A percentile compares a stretch with the other conserved stretches of the same genome.
These are phyloP conservation scores for Cheilosia soror DNA, from an alignment of 2,888 invertebrate genomes.

Conservation along the genomic window DNA sequence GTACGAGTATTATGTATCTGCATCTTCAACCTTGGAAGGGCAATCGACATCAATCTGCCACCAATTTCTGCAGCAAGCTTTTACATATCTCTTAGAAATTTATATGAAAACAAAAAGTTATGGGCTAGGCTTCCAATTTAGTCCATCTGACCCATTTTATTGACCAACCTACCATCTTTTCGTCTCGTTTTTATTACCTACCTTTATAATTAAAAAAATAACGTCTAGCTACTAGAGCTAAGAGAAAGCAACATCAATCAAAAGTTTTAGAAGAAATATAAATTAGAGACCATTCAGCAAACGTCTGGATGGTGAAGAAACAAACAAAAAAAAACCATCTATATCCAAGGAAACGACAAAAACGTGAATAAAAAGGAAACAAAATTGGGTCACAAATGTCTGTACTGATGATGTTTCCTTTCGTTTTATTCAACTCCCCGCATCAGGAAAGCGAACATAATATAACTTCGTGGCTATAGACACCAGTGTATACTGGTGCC, in stretches of 20 bases:
- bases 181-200: too few relatives aligned
- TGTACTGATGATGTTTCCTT: conserved; percentile 59
- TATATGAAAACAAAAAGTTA: too few relatives aligned
- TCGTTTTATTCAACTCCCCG: conserved; percentile 48
- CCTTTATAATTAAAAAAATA: too few relatives aligned
- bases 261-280: conserved; percentile 7
- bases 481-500: background rate
- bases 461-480: background rate
- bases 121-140: too few relatives aligned
- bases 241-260: background rate
- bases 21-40: too few relatives aligned
- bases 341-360: conserved; percentile 46
- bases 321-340: background rate
- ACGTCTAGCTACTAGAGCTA: background rate
- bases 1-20: too few relatives aligned
- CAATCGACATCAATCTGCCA: too few relatives aligned
- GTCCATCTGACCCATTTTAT: too few relatives aligned
- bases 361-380: conserved; percentile 2
- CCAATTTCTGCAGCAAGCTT: too few relatives aligned
- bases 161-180: too few relatives aligned
- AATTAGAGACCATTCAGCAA: conserved; percentile 30
- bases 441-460: conserved; percentile 25
- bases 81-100: too few relatives aligned
- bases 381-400: conserved; percentile 69
- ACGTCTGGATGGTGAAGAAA: background rate